Base-by-base conservation (phyloP, 1,140 invertebrate genomes). In the Pseudachorutes palmiensis region DNA sequence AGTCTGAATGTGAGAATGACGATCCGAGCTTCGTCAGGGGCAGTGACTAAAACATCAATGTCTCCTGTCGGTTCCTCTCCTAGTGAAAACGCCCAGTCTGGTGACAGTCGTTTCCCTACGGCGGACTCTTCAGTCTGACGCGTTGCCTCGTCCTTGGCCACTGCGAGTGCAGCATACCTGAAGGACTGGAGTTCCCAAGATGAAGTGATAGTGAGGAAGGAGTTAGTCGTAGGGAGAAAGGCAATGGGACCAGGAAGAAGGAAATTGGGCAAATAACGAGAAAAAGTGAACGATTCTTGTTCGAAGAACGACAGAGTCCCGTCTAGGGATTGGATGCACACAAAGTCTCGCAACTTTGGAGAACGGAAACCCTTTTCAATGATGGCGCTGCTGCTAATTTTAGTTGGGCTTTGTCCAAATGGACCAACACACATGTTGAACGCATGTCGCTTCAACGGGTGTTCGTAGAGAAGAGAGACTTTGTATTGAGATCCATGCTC, bases 301-400 rank as follows among this genome's bases (percentile, higher is more conserved):
- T 96, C 93, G 79, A 88, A 94, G 74, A 95, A 88, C 41, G 85
- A 83, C 1, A 95, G 75, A 22, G 86, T 85, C 0, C 91, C 91
- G 78, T 95, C 91, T 60, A 94, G 77, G 26, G 87, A 88, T 77
- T 93, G 91, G 1, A 94, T 85, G 77, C 90, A 92, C 36, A 94
- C 82, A 74, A 92, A 90, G 79, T 94, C 90, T 75, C 87, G 2
- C 85, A 26, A 29, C n/a, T 9, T 12, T 61, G 2, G 32, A 19
- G 14, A 24, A 2, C 14, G n/a, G 29, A 12, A 31, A 32, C 26
- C 36, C 19, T 22, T 36, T 3, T 12, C 22, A 33, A 67, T 30
- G 2, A 33, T n/a, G 24, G 3, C 19, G 24, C 33, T 28, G 5
- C 60, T 5, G 19, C 9, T 30, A 5, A 12, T 29, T 22, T 12